Base-by-base conservation (phyloP, 2,113 vertebrate genomes). In the Paraplagusia blochii region DNA sequence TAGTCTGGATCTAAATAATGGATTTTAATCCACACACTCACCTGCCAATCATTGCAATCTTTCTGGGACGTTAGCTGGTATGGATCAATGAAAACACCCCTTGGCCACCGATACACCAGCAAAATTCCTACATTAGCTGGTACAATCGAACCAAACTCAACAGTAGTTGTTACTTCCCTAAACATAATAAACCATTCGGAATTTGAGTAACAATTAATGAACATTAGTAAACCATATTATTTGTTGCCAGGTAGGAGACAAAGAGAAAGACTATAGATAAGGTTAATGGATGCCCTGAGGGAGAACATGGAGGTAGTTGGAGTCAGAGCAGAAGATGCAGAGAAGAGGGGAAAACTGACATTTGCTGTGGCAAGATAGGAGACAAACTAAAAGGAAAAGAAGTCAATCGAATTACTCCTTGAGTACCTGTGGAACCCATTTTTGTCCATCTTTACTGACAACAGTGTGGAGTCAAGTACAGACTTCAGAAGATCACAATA, bases 51-150 rank as follows among this genome's bases (percentile, higher is more conserved):
- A 0, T 85, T 90, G 45, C 88, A 88, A 44, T 90, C 85, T 61
- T 51, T 88, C 63, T 93, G 76, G 0, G 89, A 88, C n/a, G 88
- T 87, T 63, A 99, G 80, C 80, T 99, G 93, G 15, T 95, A 94
- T 1, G 93, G 93, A 81, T 99, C 97, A 80, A 96, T 81, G 2
- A 90, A 95, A 70, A 97, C 63, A 53, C 93, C 95, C 6, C 80
- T 22, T 0, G 97, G 93, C 49, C 95, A 86, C 11, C 0, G 79
- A 35, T 90, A 69, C 50, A 88, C 78, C 22, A 94, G 85, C 77
- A 93, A 74, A 59, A 92, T 62, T n/a, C 70, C 42, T 42, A 93
- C 88, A 16, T 63, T 71, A 47, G 49, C 73, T 43, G 82, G 73
- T 13, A 66, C 72, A 39, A 35, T 59, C 29, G 53, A 61, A 18